Evolutionary conservation across 2,797 vertebrate species (phyloP).

Genomic region (Cichlasoma orientale): DNA sequence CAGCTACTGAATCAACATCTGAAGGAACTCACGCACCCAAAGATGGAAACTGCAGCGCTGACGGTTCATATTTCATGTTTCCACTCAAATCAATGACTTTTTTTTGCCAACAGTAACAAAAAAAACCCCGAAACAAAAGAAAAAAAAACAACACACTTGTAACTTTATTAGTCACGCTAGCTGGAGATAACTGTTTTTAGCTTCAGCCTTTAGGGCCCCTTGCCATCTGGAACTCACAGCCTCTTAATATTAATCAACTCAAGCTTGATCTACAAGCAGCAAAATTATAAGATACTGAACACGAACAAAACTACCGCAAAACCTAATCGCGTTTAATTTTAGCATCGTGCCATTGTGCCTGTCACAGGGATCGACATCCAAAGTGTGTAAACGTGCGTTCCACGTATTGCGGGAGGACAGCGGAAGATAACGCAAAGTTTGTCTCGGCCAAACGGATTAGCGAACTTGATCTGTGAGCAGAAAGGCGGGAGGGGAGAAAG

Average conservation of each 20-base stretch:
- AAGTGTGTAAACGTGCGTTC: neutral
- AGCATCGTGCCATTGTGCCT: neutral
- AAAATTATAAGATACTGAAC: neutral
- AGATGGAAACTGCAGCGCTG: neutral
- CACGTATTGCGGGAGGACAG: neutral
- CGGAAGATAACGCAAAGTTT: neutral
- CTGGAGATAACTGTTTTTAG: neutral
- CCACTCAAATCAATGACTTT: neutral
- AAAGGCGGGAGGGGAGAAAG: neutral
- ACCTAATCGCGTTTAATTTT: neutral
- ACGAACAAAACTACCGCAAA: neutral
- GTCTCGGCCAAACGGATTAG: neutral
- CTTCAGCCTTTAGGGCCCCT: neutral
- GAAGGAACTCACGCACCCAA: neutral
- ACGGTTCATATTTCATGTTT: neutral
- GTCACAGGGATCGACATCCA: neutral
- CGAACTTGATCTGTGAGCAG: neutral
- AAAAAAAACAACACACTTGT: neutral
- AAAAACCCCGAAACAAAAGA: too few species aligned
- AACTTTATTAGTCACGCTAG: neutral
- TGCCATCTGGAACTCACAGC: neutral
- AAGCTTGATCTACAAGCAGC: neutral
- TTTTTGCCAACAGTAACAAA: too few species aligned
- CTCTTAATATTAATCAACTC: neutral
- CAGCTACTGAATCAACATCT: constrained; percentile 9